Conservation (phyloP, 2,888 invertebrate species). For the Mamestra brassicae region DNA sequence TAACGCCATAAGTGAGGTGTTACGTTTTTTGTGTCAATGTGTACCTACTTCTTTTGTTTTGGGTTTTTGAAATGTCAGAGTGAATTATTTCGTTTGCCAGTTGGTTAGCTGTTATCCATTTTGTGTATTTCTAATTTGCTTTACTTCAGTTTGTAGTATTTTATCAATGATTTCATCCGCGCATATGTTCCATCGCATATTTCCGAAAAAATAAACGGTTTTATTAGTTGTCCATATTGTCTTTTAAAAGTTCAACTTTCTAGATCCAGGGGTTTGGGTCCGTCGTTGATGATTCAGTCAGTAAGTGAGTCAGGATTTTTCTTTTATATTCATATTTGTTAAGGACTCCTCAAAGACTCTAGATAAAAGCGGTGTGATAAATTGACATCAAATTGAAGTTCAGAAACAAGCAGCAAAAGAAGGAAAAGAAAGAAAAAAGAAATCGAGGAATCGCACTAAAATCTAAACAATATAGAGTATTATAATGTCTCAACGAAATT, state of each 20-base stretch:
- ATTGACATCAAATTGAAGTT: too few species aligned
- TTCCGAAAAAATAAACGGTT: background rate
- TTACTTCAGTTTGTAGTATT: too few species aligned
- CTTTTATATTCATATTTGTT: background rate
- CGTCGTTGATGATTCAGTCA: background rate
- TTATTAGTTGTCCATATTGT: too few species aligned
- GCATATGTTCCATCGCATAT: background rate
- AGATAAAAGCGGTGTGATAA: background rate
- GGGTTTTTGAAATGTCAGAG: background rate
- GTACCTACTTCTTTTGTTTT: constrained; percentile 30
- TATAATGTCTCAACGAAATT: background rate
- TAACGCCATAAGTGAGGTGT: constrained; percentile 27
- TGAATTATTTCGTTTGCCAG: background rate
- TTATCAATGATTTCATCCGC: background rate
- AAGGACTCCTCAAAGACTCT: background rate
- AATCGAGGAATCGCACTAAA: background rate
- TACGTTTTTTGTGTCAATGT: constrained; percentile 37
- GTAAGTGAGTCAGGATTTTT: too few species aligned
- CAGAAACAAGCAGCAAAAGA: background rate
- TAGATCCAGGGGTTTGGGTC: too few species aligned
- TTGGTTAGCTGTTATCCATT: background rate
- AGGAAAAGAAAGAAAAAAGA: background rate
- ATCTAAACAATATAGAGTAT: background rate
- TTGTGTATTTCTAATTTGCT: background rate
- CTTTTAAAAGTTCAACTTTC: background rate